Evolutionary conservation across 2,113 vertebrate species (phyloP), one percentile per base, ranked within the genome.

Genomic region (Ahaetulla prasina): DNA sequence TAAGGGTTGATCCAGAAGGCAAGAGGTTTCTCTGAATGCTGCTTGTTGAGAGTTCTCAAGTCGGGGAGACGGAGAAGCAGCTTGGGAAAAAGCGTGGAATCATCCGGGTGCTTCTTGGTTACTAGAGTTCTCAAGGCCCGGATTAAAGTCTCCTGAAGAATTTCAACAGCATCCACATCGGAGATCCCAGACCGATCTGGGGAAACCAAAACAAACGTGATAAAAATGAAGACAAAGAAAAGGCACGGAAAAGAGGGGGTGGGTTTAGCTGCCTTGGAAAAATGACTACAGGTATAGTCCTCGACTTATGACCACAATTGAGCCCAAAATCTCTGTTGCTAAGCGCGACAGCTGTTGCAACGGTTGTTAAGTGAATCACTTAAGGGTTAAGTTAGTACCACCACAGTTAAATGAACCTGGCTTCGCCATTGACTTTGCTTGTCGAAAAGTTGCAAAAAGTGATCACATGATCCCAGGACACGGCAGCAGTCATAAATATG

Each of bases 11-110:
- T 97, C 94, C 98, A 98, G 97, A 99, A 98, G 92, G 98, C 98
- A 93, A 99, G 98, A 95, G 98, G 97, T 96, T 98, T 98, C 96
- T 99, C 98, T 0, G 98, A 98, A 97, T 99, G 98, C 97, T 98
- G 97, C 97, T 98, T 98, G 97, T 98, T 99, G 93, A 99, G 98
- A 50, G 98, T 98, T 88, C 98, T 98, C 96, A 99, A 98, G 97
- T 98, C 98, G 3, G 98, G 98, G 92, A 99, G 98, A 96, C 98
- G 98, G 87, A 99, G 97, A 91, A 99, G 97, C 94, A 99, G 97
- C 94, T 98, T 98, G 95, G 98, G 98, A 97, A 98, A 98, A 91
- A 98, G 98, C 4, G 98, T 97, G 47, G 98, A 97, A 92, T 98
- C 98, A 39, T 89, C 93, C 89, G 98, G 97, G 89, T 94, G 95